Evolutionary conservation across 2,797 vertebrate genomes (phyloP).

Genomic region (Gallirallus australis): DNA sequence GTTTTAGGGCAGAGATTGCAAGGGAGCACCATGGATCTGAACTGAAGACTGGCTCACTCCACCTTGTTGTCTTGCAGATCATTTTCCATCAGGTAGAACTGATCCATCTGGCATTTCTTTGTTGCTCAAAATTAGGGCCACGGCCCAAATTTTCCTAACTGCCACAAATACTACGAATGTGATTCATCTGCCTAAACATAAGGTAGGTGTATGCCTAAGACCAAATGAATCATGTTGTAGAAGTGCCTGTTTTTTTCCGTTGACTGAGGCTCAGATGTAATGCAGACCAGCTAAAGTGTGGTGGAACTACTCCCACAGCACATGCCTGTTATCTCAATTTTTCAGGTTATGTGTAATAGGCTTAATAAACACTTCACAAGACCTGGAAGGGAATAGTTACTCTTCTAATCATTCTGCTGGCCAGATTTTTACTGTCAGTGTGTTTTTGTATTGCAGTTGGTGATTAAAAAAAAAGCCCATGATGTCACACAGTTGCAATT

Average conservation of each 20-base stretch:
- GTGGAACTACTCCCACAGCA: not conserved
- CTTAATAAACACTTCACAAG: not conserved
- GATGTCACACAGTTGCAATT: not conserved
- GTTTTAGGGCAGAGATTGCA: not conserved
- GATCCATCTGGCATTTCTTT: not conserved
- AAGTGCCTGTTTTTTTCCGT: not conserved
- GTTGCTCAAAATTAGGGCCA: not conserved
- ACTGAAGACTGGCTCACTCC: not conserved
- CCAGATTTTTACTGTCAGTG: not conserved
- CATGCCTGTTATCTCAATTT: not conserved
- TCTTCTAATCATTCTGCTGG: not conserved
- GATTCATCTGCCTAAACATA: not conserved
- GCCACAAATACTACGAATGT: not conserved
- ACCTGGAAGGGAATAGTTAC: not conserved
- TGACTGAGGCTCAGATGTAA: not conserved
- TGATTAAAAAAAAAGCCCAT: not conserved
- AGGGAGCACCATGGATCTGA: not conserved
- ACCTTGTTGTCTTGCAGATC: not conserved
- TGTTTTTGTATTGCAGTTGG: not conserved
- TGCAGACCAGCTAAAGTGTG: not conserved
- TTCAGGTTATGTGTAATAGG: not conserved
- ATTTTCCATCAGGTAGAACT: not conserved
- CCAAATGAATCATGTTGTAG: not conserved
- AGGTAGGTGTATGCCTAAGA: not conserved
- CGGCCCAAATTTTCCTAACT: not conserved